Base-by-base conservation (phyloP, 2,888 invertebrate genomes). In the Synanthedon tipuliformis region DNA sequence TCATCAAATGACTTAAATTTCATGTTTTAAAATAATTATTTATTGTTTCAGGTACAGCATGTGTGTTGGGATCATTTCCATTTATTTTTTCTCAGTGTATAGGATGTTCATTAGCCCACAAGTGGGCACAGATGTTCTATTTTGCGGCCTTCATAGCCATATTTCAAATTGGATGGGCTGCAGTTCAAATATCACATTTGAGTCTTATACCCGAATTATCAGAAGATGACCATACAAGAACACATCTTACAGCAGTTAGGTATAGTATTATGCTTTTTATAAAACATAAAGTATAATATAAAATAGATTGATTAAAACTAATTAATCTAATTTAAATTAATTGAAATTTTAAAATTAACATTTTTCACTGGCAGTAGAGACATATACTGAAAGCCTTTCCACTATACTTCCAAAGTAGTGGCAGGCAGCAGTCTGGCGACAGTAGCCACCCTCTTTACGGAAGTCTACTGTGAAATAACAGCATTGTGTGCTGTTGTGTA, bases 91-190 rank as follows among this genome's bases (percentile, higher is more conserved):
- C 92, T 3, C 89, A 90, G 50, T 95, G 95, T 70, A 79, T 94
- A 57, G 89, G 89, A 51, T 94, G 94, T 70, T 81, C 89, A 23
- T 68, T 78, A 54, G 81, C 91, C 50, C 89, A 91, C 64, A 89
- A 90, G 63, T 91, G 90, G 89, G 92, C 93, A 18, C 91, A 93
- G 77, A 82, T 95, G 72, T 86, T 92, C 62, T 95, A 95, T 73
- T 95, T 92, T 77, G 89, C 91, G 27, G 89, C 92, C 52, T 94
- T 95, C 70, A 93, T 95, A 52, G 78, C 92, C 50, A 92, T 97
- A 69, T 96, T 95, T 74, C 96, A 97, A 89, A 94, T 97, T 80
- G 97, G 97, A 13, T 97, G 97, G 97, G 96, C 97, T 4, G 86
- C 94, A 1, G 93, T 94, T 0, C 97, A 97, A 85, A 95, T 97